Conservation (phyloP, 92 coral and sea anemone genomes). For the Palythoa grandiflora region DNA sequence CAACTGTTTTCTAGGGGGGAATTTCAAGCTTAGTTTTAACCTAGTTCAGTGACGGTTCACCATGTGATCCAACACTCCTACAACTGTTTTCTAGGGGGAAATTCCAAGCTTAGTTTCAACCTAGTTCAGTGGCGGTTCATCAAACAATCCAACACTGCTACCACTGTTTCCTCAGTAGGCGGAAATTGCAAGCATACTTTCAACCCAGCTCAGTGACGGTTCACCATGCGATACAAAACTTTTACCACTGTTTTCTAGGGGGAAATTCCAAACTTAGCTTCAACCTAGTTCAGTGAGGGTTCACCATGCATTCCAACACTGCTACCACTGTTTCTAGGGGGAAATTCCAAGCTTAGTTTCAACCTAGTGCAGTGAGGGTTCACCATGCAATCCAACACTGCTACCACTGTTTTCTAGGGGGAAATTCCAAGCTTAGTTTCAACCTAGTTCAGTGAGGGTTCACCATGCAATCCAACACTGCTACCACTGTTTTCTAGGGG, state of each 20-base stretch:
- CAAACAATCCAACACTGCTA: too few species aligned
- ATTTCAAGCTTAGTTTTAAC: neutral
- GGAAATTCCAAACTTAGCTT: neutral
- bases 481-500: neutral
- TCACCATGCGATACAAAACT: too few species aligned
- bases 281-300: too few species aligned
- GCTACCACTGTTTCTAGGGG: neutral
- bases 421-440: neutral
- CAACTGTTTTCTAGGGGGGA: neutral
- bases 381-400: too few species aligned
- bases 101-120: neutral
- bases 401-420: neutral
- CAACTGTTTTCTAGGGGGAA: neutral
- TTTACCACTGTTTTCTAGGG: constrained; percentile 84
- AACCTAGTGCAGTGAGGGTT: too few species aligned
- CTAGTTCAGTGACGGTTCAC: too few species aligned
- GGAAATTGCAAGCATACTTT: neutral
- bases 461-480: too few species aligned
- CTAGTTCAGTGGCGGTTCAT: too few species aligned
- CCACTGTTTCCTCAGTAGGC: neutral
- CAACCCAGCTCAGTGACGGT: too few species aligned
- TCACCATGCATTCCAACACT: too few species aligned
- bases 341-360: neutral
- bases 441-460: too few species aligned
- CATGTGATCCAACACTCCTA: too few species aligned